These are phyloP conservation scores for Eupithecia subfuscata DNA, from an alignment of 2,888 invertebrate genomes.

Conservation along the genomic window DNA sequence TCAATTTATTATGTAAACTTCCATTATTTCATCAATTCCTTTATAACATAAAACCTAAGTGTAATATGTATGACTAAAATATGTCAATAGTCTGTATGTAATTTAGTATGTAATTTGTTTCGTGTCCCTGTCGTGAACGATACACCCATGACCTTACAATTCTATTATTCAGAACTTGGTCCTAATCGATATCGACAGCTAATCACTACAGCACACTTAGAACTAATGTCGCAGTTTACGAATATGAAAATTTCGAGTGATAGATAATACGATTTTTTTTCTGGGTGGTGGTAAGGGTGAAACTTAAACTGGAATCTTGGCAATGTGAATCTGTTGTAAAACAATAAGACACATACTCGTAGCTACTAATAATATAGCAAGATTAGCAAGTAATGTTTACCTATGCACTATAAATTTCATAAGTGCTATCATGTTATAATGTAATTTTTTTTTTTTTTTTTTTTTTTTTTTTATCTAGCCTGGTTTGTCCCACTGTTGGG, in stretches of 20 bases:
- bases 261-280: neutral
- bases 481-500: no score
- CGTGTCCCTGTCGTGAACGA: conserved; percentile 30
- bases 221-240: neutral
- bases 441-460: no score
- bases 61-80: neutral
- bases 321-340: neutral
- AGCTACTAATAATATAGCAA: no score
- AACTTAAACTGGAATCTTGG: neutral
- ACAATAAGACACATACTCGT: neutral
- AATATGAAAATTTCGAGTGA: neutral
- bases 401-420: neutral
- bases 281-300: neutral
- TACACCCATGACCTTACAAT: conserved; percentile 36
- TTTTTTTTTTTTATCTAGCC: no score
- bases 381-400: neutral
- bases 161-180: conserved; percentile 32
- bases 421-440: neutral
- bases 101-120: conserved; percentile 16
- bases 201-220: neutral
- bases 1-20: neutral
- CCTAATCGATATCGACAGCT: conserved; percentile 23
- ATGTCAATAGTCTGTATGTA: conserved; percentile 5
- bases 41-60: neutral
- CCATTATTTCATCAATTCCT: neutral